Base-by-base conservation (phyloP, 2,888 invertebrate species). In the Drosophila peninsularis region DNA sequence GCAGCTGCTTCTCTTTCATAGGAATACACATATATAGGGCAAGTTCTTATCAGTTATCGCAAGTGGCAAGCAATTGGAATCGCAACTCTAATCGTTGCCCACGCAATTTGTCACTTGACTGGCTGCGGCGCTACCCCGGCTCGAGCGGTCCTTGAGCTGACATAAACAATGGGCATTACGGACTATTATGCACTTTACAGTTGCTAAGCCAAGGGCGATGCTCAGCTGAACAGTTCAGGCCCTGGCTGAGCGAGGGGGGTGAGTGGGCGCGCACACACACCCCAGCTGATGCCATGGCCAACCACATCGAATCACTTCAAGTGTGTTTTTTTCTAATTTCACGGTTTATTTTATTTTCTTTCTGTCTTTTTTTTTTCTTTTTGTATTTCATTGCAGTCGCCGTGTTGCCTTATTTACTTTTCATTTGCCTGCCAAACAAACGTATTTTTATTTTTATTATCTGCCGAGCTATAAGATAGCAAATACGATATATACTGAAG, bases 271-370 rank as follows among this genome's bases (percentile, higher is more conserved):
- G 5, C 42, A 73, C 64, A 11, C 10, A 11, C 53, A 19, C 53
- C 41, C 54, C 30, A 30, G 2, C 19, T 11, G 30, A 1, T 30
- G 5, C 14, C 9, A 6, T 34, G 55, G 49, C 45, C 62, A 58
- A 69, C 77, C 86, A 68, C 71, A 82, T 67, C 90, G 88, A 90
- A 90, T 90, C 89, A 79, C 73, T 69, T 85, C 88, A 81, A 90
- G 82, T 89, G 89, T 88, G 88, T 88, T 86, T 82, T 60, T 58
- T 80, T 74, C 79, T 82, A 88, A 90, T 90, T 90, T 90, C 82
- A 90, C 86, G 88, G 80, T 62, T 54, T 49, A 62, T 53, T 65
- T 63, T 62, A 30, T 62, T 65, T 67, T 36, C 19, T 19, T 17
- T 24, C 24, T 24, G n/a, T 24, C 3, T 3, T 24, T 3, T 24